A percentile compares a stretch with the other conserved stretches of the same genome.
Evolutionary conservation across 2,888 invertebrate species (phyloP).

Genomic region (Lasioglossum figueresi): DNA sequence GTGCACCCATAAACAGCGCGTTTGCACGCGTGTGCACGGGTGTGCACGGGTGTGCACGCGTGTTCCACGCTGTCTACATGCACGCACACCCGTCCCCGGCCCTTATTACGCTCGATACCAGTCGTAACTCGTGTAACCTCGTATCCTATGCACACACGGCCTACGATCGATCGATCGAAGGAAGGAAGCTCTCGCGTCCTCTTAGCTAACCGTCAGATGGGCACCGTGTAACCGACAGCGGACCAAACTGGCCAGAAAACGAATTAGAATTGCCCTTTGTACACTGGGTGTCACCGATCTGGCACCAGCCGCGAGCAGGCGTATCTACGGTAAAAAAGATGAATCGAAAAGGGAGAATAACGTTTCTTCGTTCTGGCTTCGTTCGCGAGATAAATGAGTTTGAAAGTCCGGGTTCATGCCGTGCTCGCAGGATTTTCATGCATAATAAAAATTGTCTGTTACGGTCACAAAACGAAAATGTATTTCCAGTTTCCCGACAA

Average conservation of each 20-base stretch:
- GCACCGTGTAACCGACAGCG: not conserved
- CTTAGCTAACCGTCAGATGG: conserved; percentile 14
- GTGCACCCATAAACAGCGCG: conserved; percentile 44
- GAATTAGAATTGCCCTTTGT: no score
- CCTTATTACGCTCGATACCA: conserved; percentile 31
- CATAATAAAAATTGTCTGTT: no score
- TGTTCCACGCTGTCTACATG: not conserved
- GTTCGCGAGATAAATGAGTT: no score
- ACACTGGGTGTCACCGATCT: not conserved
- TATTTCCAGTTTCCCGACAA: not conserved
- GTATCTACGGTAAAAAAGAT: no score
- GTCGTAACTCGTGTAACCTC: conserved; percentile 51
- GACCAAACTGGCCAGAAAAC: not conserved
- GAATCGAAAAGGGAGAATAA: no score
- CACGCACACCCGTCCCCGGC: conserved; percentile 31
- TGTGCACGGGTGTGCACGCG: conserved; percentile 30
- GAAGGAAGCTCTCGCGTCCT: conserved; percentile 49
- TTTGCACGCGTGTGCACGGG: conserved; percentile 32
- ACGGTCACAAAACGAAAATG: no score
- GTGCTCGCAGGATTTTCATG: no score
- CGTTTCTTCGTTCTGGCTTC: no score
- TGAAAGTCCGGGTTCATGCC: no score
- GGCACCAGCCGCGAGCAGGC: no score
- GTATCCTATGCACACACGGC: conserved; percentile 48
- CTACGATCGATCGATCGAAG: conserved; percentile 61